Conservation (phyloP, 2,888 invertebrate genomes). For the Cyclophora albipunctata region DNA sequence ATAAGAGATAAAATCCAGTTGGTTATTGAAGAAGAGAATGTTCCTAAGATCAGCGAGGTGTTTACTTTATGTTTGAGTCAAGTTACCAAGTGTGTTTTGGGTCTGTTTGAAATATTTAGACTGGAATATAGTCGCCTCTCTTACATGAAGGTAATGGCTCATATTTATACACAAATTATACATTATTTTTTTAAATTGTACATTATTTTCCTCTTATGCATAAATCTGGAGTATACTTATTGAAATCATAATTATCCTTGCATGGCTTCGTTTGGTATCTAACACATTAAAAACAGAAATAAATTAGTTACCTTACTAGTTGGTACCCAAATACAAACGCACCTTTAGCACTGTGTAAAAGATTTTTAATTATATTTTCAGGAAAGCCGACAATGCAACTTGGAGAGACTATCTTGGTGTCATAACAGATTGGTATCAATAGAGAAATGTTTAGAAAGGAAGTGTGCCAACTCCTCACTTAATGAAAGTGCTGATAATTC, state of each 20-base stretch:
- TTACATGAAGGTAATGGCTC: slow-evolving; percentile 37
- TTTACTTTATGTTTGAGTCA: slow-evolving; percentile 55
- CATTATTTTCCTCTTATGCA: neutral
- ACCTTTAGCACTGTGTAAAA: too few species aligned
- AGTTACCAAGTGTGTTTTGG: slow-evolving; percentile 53
- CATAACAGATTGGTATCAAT: slow-evolving; percentile 41
- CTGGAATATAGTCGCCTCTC: slow-evolving; percentile 38
- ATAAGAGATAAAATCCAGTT: slow-evolving; percentile 36
- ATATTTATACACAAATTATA: neutral
- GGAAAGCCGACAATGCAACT: slow-evolving; percentile 54
- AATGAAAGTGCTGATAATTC: slow-evolving; percentile 32
- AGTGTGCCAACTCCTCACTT: slow-evolving; percentile 3
- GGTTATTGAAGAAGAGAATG: slow-evolving; percentile 19
- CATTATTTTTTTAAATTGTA: neutral
- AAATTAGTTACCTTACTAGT: too few species aligned
- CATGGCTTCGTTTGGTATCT: too few species aligned
- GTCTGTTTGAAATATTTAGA: slow-evolving; percentile 54
- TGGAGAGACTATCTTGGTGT: slow-evolving; percentile 61
- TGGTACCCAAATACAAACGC: too few species aligned
- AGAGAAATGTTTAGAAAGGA: slow-evolving; percentile 32
- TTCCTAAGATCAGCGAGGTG: slow-evolving; percentile 39
- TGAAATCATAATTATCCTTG: too few species aligned
- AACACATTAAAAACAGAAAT: too few species aligned
- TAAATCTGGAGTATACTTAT: too few species aligned
- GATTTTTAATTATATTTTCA: slow-evolving; percentile 18